phyloP scores from a whole-genome alignment of 2,797 vertebrate species.

The Ctenosaura bakeri region DNA sequence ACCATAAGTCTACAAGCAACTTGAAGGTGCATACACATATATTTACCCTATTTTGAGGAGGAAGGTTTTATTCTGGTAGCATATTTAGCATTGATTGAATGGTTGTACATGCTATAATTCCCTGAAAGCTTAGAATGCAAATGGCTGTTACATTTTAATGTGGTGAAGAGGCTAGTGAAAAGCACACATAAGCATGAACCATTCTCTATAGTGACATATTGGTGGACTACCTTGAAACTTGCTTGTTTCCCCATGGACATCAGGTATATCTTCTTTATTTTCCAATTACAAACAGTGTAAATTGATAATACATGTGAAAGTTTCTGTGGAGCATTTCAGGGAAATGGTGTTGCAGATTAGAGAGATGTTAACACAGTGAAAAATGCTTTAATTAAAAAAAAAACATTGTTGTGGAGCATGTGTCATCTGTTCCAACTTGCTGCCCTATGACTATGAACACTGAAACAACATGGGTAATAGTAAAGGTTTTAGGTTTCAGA shows the following conservation, averaged over 20 bases:
- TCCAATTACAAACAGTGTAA: background rate
- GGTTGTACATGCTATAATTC: background rate
- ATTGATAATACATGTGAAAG: constrained; percentile 22
- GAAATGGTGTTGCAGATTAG: background rate
- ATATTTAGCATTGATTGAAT: constrained; percentile 20
- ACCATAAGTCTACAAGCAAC: too few species aligned
- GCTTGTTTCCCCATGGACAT: background rate
- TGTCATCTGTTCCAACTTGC: background rate
- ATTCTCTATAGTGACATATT: constrained; percentile 12
- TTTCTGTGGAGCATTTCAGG: background rate
- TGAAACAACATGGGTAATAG: too few species aligned
- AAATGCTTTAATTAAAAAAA: background rate
- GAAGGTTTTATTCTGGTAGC: background rate
- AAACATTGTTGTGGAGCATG: background rate
- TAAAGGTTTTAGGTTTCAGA: too few species aligned
- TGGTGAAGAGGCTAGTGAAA: background rate
- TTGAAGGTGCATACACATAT: too few species aligned
- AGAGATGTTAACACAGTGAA: background rate
- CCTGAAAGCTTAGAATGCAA: constrained; percentile 11
- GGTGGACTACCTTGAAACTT: constrained; percentile 8
- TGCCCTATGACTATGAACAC: too few species aligned
- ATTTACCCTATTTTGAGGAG: background rate
- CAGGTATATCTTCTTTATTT: constrained; percentile 7
- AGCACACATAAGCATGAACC: too few species aligned
- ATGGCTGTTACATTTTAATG: constrained; percentile 30